Conservation (phyloP, 2,797 vertebrate genomes). For the Columba guinea region DNA sequence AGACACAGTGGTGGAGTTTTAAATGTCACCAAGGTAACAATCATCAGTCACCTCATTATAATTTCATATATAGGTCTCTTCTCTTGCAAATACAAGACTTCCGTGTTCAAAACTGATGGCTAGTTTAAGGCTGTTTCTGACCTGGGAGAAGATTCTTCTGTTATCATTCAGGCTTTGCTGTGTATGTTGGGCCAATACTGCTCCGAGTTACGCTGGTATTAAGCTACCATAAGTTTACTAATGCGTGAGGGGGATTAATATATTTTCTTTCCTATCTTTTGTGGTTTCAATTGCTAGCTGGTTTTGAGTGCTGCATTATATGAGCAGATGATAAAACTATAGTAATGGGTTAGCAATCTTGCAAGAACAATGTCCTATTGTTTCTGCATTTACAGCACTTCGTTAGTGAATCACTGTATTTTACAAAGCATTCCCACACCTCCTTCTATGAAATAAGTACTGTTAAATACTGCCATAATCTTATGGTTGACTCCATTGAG, state of each 20-base stretch:
- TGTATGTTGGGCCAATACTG: not conserved
- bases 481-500: not conserved
- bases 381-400: not conserved
- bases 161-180: not conserved
- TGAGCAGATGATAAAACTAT: not conserved
- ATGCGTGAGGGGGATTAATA: not conserved
- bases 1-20: conserved; percentile 23
- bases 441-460: not conserved
- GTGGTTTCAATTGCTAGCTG: not conserved
- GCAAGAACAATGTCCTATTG: not conserved
- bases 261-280: not conserved
- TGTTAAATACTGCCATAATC: not conserved
- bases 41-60: conserved; percentile 40
- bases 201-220: not conserved
- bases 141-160: not conserved
- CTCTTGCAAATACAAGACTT: conserved; percentile 33
- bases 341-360: not conserved
- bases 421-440: not conserved
- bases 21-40: conserved; percentile 48
- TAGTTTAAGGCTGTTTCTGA: not conserved
- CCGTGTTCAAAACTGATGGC: not conserved
- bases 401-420: not conserved
- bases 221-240: not conserved
- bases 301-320: not conserved
- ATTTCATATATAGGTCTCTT: conserved; percentile 40